A percentile compares a stretch with the other conserved stretches of the same genome.
Evolutionary conservation across 2,888 invertebrate species (phyloP).

Genomic region (Ferdinandea cuprea): DNA sequence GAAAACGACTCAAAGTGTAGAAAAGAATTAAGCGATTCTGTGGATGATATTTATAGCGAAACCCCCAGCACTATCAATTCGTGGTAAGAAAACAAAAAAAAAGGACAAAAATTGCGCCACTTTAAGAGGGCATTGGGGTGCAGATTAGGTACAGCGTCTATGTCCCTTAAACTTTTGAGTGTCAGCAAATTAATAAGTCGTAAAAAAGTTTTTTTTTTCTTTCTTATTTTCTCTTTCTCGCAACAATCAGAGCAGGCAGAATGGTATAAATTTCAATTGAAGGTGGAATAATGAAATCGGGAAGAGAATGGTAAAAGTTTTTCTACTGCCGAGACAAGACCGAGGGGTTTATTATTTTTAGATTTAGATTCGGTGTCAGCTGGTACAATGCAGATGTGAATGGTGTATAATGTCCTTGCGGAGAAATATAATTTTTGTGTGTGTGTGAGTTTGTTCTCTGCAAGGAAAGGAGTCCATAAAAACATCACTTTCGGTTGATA

Average conservation of each 20-base stretch:
- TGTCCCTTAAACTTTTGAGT: slow-evolving; percentile 3
- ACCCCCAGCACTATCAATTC: slow-evolving; percentile 13
- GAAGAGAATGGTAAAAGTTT: slow-evolving; percentile 42
- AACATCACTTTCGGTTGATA: slow-evolving; percentile 45
- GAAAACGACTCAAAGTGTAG: not conserved
- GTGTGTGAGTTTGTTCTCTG: not conserved
- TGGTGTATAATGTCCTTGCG: not conserved
- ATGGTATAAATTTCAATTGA: slow-evolving; percentile 43
- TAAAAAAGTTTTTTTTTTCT: slow-evolving; percentile 15
- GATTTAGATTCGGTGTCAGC: slow-evolving; percentile 40
- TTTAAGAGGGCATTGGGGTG: slow-evolving; percentile 5
- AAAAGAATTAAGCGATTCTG: not conserved
- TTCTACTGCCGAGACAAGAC: not conserved
- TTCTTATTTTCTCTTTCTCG: not conserved
- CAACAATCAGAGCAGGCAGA: not conserved
- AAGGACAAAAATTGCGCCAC: slow-evolving; percentile 35
- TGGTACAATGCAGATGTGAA: slow-evolving; percentile 9
- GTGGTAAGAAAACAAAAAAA: not conserved
- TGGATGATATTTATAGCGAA: slow-evolving; percentile 3
- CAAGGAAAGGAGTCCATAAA: slow-evolving; percentile 25
- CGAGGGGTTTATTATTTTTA: slow-evolving; percentile 45
- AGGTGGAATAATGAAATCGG: slow-evolving; percentile 48
- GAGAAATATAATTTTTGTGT: not conserved
- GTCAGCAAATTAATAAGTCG: slow-evolving; percentile 39
- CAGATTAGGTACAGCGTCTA: not conserved